Evolutionary conservation across 2,113 vertebrate genomes (phyloP), one percentile per base, ranked within the genome.

Genomic region (Dipodomys spectabilis): DNA sequence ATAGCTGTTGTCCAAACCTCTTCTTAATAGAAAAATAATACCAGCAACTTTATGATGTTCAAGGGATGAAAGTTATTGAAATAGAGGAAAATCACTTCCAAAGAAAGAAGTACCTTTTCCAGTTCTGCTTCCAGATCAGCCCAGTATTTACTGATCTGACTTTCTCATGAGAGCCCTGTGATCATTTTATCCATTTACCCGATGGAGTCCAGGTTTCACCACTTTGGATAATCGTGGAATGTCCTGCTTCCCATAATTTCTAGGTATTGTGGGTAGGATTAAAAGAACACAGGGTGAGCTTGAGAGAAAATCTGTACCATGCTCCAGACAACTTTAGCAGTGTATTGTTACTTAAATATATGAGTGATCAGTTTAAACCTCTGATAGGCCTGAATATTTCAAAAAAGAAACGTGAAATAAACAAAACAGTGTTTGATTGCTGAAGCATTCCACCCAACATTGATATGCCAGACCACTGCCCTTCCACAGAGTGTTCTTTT

Each of bases 21-120:
- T 86, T 69, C 30, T 25, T 32, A 45, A 39, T 6, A 39, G 32
- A 72, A 87, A 88, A 25, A 0, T 25, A 18, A 1, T 23, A 8
- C 53, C 0, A 68, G 44, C 74, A 79, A 39, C 19, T 71, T 86
- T 5, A 72, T 53, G 72, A 78, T 73, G 60, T 49, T 88, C 71
- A 25, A 94, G 90, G 79, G 23, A 74, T 71, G 80, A 82, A 95
- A 73, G 53, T 53, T 65, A 23, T 18, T 94, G 19, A 62, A 57
- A 32, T 27, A 45, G 74, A 91, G 4, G 19, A 62, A 78, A 92
- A 73, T 28, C 57, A 65, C 45, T 35, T n/a, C 82, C 10, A 6
- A 28, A 7, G 16, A 62, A 88, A 49, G 15, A 7, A 53, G 32
- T 16, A 39, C 7, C 0, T 27, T 82, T 90, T 53, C 19, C 4